These are phyloP conservation scores for Menura novaehollandiae DNA, from an alignment of 2,113 vertebrate species.

Conservation along the genomic window DNA sequence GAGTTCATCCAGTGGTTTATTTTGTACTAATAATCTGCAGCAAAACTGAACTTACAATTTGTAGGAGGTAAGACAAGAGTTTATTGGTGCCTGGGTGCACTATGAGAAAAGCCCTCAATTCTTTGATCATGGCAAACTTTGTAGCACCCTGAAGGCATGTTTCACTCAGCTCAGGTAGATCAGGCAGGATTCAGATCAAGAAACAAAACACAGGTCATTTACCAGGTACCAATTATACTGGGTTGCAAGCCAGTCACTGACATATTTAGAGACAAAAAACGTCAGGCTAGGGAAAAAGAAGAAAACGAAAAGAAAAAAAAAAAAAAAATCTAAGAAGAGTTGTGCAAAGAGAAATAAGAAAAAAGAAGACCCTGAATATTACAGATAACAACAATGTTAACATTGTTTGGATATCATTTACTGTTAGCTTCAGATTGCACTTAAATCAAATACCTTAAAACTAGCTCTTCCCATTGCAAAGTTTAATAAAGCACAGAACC, in stretches of 20 bases:
- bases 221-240: background rate
- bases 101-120: background rate
- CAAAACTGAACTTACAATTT: background rate
- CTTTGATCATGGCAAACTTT: background rate
- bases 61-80: background rate
- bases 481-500: background rate
- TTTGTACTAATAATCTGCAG: slow-evolving; percentile 11
- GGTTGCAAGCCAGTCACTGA: background rate
- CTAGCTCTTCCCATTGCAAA: background rate
- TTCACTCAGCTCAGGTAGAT: background rate
- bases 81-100: background rate
- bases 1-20: background rate
- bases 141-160: background rate
- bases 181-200: background rate
- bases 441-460: slow-evolving; percentile 23
- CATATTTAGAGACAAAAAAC: background rate
- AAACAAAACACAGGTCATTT: background rate
- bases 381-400: background rate
- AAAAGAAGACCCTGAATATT: background rate
- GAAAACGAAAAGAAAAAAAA: background rate
- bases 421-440: background rate
- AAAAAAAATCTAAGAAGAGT: background rate
- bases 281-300: background rate
- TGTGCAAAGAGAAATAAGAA: background rate
- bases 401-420: background rate